Base-by-base conservation (phyloP, 1,140 invertebrate genomes). In the Zophobas atratus region DNA sequence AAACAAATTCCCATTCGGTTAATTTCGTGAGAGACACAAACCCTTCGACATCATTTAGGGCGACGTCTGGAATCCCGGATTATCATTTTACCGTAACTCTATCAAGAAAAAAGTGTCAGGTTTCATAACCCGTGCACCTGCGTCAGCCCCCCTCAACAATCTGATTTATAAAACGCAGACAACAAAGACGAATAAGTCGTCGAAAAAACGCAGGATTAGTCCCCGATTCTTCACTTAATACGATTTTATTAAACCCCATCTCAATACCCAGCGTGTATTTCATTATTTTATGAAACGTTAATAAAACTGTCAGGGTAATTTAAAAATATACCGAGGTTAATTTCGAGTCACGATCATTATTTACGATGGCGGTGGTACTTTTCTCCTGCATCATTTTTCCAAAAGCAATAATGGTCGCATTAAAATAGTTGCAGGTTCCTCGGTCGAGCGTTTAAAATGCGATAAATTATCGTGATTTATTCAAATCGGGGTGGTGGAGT, bases 391-490 rank as follows among this genome's bases (percentile, higher is more conserved):
- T 56, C 6, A 73, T 73, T 73, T 56, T 72, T 73, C 56, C 38
- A 73, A 55, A 35, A 49, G 49, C 33, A 51, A 34, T 73, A 53
- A 73, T 41, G 55, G 36, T 56, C 20, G 71, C 36, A 73, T 73
- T 67, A 67, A 67, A 67, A 67, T 67, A 67, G 60, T 46, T 67
- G 39, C 60, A 67, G 60, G 60, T 67, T 53, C 20, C 49, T 8
- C 6, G 20, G 6, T 34, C 38, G n/a, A 41, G 60, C 71, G 38
- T 55, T 73, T 73, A 53, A 73, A 73, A 53, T 34, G 55, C 71
- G 49, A 73, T 73, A 73, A 73, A 73, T 73, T 55, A 73, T 73
- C 55, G 38, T 73, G 71, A 73, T 73, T 73, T 73, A 73, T 73
- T 73, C 32, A 43, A 73, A 73, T 56, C 35, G 3, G 34, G 38